Evolutionary conservation across 2,113 vertebrate species (phyloP).

Genomic region (Laticauda colubrina): DNA sequence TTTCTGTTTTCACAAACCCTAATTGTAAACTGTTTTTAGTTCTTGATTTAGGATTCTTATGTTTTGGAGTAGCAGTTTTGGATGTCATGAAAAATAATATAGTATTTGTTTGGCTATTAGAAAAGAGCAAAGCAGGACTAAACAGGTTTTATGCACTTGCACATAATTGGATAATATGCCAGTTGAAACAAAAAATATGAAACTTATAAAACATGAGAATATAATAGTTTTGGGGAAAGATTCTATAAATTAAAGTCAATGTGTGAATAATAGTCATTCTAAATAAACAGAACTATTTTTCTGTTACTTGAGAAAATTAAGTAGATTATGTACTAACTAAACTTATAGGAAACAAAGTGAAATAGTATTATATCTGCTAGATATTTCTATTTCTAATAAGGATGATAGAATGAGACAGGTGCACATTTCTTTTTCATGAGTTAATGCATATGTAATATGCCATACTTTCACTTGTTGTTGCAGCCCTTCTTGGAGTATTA

Average conservation of each 20-base stretch:
- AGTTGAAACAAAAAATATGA: background rate
- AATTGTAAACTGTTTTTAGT: background rate
- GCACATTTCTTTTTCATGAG: background rate
- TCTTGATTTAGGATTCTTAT: background rate
- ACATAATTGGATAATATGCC: background rate
- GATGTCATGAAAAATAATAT: background rate
- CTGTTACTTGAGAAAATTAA: background rate
- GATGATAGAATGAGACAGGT: background rate
- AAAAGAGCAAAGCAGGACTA: background rate
- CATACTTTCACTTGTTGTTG: background rate
- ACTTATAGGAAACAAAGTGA: background rate
- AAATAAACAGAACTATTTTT: background rate
- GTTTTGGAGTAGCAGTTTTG: background rate
- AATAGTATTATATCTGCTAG: background rate
- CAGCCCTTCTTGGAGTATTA: background rate
- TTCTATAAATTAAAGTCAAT: background rate
- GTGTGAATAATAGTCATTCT: background rate
- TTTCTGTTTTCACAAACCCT: background rate
- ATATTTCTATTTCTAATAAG: background rate
- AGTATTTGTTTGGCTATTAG: background rate
- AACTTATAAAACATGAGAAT: background rate
- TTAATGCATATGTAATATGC: background rate
- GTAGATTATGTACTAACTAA: background rate
- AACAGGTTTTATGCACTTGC: background rate
- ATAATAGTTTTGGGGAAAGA: background rate